Evolutionary conservation across 2,888 invertebrate species (phyloP).

Genomic region (Tipula vernalis): DNA sequence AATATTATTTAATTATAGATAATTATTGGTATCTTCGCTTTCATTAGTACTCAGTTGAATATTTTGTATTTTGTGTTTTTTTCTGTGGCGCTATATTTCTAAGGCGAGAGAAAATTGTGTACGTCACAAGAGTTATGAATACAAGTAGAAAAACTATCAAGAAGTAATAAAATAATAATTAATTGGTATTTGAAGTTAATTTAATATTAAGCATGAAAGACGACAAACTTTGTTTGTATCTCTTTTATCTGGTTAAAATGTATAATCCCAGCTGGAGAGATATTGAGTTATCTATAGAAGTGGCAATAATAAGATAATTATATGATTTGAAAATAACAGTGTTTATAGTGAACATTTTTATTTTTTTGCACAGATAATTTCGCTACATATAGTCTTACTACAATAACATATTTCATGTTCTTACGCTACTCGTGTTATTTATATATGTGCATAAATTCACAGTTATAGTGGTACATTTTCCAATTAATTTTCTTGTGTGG

Average conservation of each 20-base stretch:
- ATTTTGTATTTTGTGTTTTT: neutral
- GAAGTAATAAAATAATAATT: neutral
- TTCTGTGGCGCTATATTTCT: neutral
- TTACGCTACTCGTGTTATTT: neutral
- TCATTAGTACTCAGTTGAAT: neutral
- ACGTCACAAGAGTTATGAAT: neutral
- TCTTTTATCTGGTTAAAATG: neutral
- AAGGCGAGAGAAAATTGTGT: neutral
- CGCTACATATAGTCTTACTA: neutral
- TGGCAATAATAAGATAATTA: neutral
- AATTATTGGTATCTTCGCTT: neutral
- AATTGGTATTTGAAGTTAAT: slow-evolving; percentile 4
- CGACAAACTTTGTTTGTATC: neutral
- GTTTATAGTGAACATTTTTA: neutral
- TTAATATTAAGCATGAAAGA: neutral
- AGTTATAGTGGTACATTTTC: neutral
- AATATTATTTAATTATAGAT: neutral
- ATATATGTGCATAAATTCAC: neutral
- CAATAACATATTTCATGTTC: neutral
- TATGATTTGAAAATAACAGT: neutral
- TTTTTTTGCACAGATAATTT: neutral
- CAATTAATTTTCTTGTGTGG: neutral
- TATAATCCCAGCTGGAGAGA: neutral
- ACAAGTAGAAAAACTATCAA: neutral
- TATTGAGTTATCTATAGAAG: neutral